Evolutionary conservation across 2,888 invertebrate species (phyloP), one percentile per base, ranked within the genome.

Genomic region (Rotaria sp.): DNA sequence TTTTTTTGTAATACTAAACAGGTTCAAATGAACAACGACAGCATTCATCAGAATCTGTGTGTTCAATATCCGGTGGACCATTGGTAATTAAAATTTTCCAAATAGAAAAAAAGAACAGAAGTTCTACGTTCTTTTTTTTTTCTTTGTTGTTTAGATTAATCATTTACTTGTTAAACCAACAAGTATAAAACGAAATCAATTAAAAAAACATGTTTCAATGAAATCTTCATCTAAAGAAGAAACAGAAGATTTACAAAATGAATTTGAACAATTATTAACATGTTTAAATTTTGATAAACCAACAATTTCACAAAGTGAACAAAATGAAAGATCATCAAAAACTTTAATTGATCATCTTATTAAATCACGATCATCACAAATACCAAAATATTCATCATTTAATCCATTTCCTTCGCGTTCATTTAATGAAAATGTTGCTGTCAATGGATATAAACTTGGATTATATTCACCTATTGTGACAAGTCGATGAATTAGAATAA

Each of bases 351-450:
- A 67, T 67, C 67, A 35, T 21, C 21, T 67, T 67, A 5, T 67
- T 7, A 67, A 21, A 67, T 67, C 67, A 38, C 67, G 67, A 67
- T 45, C 45, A 38, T 45, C 45, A 21, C 80, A 80, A 45, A n/a
- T 26, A 45, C 80, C 41, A 11, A 45, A 45, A 45, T 75, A 67
- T 41, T 80, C 85, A 21, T 75, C 89, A 10, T 90, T 90, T 86
- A 90, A 90, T 87, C 90, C 91, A 10, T 90, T 90, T 87, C 90
- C 90, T 8, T 88, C 89, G 52, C 89, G 89, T 87, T 89, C 90
- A 86, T 87, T 90, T 84, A 90, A 89, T 88, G 88, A 89, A 87
- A 89, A 90, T 85, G 87, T 90, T 50, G 89, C 90, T 2, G 89
- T 89, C 84, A 89, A 90, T 85, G 90, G 90, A 0, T 88, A 90